A percentile compares a stretch with the other conserved stretches of the same genome.
Evolutionary conservation across 2,113 vertebrate species (phyloP).

Genomic region (Daphoenositta chrysoptera): DNA sequence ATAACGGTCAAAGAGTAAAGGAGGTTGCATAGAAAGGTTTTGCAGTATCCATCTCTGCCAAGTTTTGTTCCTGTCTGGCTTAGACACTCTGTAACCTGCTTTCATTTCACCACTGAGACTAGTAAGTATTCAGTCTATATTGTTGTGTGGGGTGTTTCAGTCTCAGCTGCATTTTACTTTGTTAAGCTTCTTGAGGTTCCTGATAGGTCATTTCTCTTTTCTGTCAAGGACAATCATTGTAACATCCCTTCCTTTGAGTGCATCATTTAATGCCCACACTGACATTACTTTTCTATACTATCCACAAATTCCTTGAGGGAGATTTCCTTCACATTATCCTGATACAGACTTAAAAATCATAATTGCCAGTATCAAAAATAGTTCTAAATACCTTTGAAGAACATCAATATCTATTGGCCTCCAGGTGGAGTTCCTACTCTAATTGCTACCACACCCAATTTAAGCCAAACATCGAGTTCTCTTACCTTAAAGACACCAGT

Average conservation of each 20-base stretch:
- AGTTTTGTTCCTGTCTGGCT: background rate
- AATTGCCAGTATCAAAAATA: background rate
- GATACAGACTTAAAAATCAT: background rate
- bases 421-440: background rate
- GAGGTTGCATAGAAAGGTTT: background rate
- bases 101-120: background rate
- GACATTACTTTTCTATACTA: background rate
- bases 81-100: background rate
- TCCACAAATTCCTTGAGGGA: background rate
- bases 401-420: background rate
- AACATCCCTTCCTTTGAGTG: background rate
- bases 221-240: fast-evolving
- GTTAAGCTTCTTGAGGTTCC: background rate
- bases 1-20: background rate
- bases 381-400: background rate
- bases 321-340: background rate
- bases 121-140: background rate
- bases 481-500: background rate
- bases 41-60: background rate
- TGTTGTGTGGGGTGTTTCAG: background rate
- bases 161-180: background rate
- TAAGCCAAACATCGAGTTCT: background rate
- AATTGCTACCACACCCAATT: background rate
- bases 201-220: background rate
- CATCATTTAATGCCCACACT: background rate